These are phyloP conservation scores for Cerceris rybyensis DNA, from an alignment of 2,888 invertebrate genomes.

Conservation along the genomic window DNA sequence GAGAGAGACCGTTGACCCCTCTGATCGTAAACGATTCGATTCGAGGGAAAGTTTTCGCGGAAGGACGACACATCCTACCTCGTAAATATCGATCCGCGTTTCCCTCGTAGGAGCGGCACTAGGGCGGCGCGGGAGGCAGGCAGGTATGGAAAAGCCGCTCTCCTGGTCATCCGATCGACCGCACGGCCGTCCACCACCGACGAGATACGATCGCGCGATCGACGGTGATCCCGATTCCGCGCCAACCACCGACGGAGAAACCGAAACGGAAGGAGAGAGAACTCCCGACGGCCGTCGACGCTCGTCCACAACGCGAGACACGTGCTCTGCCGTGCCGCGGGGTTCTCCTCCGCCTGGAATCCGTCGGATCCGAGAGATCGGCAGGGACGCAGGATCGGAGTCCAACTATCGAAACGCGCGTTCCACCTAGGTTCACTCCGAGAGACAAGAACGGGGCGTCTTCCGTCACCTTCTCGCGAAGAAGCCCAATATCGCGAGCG, in stretches of 20 bases:
- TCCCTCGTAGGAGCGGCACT: slow-evolving; percentile 43
- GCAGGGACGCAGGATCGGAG: too few relatives aligned
- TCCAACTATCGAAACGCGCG: too few relatives aligned
- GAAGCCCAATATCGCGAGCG: too few relatives aligned
- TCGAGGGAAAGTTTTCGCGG: slow-evolving; percentile 27
- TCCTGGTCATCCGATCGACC: not conserved
- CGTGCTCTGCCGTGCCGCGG: slow-evolving; percentile 1
- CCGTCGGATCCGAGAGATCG: not conserved
- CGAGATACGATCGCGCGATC: not conserved
- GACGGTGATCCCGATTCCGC: too few relatives aligned
- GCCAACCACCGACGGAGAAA: not conserved
- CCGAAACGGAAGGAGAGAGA: too few relatives aligned
- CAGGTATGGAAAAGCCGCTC: too few relatives aligned
- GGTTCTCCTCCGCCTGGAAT: not conserved
- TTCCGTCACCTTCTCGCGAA: too few relatives aligned
- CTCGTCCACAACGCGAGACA: not conserved
- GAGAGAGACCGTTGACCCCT: not conserved
- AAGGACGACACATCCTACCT: slow-evolving; percentile 55
- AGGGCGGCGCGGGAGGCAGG: slow-evolving; percentile 32
- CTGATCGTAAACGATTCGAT: not conserved
- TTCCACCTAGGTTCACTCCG: not conserved
- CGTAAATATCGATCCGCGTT: slow-evolving; percentile 65
- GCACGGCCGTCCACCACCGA: too few relatives aligned
- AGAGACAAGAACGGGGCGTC: too few relatives aligned
- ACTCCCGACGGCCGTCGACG: not conserved